A percentile compares a stretch with the other conserved stretches of the same genome.
Conservation (phyloP, 2,888 invertebrate genomes). For the Lithophane socia region DNA sequence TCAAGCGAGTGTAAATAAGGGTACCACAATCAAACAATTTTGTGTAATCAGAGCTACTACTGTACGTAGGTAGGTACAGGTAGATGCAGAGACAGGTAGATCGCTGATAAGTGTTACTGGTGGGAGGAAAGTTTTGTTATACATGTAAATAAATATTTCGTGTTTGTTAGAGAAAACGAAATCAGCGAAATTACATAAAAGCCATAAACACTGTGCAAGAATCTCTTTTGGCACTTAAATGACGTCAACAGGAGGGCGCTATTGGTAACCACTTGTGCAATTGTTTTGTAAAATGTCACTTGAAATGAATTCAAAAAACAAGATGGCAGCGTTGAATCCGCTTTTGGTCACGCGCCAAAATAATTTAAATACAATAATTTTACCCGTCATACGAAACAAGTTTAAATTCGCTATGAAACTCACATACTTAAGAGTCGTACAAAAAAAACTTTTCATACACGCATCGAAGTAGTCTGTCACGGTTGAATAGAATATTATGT, state of each 20-base stretch:
- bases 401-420: no score
- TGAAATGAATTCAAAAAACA: neutral
- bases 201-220: no score
- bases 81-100: slow-evolving; percentile 15
- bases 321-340: neutral
- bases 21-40: slow-evolving; percentile 67
- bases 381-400: no score
- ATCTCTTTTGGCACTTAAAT: neutral
- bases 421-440: no score
- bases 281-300: neutral
- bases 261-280: neutral
- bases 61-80: slow-evolving; percentile 16
- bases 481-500: no score
- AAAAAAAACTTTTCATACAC: no score
- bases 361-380: neutral
- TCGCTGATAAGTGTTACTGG: slow-evolving; percentile 42
- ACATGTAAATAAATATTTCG: slow-evolving; percentile 1
- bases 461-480: no score
- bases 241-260: neutral
- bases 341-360: neutral
- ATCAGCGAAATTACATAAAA: neutral
- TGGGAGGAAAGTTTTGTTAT: slow-evolving; percentile 51
- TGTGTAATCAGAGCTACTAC: slow-evolving; percentile 66
- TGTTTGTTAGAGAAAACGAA: slow-evolving; percentile 9
- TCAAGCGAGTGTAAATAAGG: slow-evolving; percentile 67